These are phyloP conservation scores for Lepisosteus osseus DNA, from an alignment of 2,113 vertebrate genomes.

Conservation along the genomic window DNA sequence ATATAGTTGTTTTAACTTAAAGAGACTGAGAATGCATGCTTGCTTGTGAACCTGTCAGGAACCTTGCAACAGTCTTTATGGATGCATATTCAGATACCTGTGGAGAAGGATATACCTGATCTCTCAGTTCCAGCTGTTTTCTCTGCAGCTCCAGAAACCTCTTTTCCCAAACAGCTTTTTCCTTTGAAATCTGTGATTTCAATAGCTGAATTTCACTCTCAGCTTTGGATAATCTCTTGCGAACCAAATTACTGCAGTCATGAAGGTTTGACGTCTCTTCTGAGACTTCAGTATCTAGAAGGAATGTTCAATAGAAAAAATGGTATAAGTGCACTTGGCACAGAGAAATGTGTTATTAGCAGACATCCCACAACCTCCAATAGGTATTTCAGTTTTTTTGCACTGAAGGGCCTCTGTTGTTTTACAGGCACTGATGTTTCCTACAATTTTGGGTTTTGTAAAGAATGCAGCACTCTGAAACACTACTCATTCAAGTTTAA, in stretches of 20 bases:
- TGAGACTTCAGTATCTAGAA: neutral
- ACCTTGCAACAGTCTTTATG: neutral
- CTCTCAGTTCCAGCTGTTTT: constrained; percentile 61
- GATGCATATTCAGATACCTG: neutral
- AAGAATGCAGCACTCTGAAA: too few species aligned
- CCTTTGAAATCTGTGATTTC: constrained; percentile 64
- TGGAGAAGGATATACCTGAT: constrained; percentile 48
- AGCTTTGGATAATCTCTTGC: constrained; percentile 59
- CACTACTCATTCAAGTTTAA: too few species aligned
- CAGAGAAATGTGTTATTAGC: too few species aligned
- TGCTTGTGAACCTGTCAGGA: too few species aligned
- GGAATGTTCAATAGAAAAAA: neutral
- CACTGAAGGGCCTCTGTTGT: constrained; percentile 11
- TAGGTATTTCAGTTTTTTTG: too few species aligned
- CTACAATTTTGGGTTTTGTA: too few species aligned
- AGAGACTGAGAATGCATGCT: too few species aligned
- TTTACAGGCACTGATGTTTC: constrained; percentile 28
- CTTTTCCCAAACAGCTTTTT: constrained; percentile 72
- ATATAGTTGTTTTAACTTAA: too few species aligned
- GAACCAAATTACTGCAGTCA: constrained; percentile 38
- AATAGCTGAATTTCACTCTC: constrained; percentile 66
- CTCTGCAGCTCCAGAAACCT: constrained; percentile 68
- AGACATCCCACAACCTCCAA: too few species aligned
- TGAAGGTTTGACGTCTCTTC: constrained; percentile 29
- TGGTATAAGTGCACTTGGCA: too few species aligned